A percentile compares a stretch with the other conserved stretches of the same genome.
phyloP scores from a whole-genome alignment of 2,888 invertebrate species.

The Agonopterix arenella region DNA sequence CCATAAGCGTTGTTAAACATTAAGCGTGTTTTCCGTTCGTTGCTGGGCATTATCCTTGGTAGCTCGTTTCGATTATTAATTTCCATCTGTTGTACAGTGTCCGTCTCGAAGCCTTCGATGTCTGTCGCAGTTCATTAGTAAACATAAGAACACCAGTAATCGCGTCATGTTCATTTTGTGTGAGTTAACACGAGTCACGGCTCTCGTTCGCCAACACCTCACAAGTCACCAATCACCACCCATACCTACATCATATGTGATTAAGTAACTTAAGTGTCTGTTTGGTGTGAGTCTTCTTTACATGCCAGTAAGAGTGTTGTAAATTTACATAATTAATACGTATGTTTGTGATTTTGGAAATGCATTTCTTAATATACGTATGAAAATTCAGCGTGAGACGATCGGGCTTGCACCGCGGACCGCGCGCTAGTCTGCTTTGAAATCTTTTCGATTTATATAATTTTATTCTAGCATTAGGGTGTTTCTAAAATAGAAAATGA shows the following conservation, averaged over 20 bases:
- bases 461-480: constrained; percentile 59
- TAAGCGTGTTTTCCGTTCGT: constrained; percentile 40
- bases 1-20: constrained; percentile 61
- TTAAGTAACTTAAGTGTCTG: constrained; percentile 51
- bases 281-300: constrained; percentile 68
- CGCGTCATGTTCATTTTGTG: constrained; percentile 15
- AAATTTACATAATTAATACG: constrained; percentile 49
- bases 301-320: constrained; percentile 63
- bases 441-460: constrained; percentile 44
- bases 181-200: constrained; percentile 7
- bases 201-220: constrained; percentile 25
- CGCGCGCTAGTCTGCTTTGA: constrained; percentile 54
- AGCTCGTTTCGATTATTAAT: constrained; percentile 16
- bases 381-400: constrained; percentile 46
- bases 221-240: constrained; percentile 37
- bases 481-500: constrained; percentile 47
- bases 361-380: constrained; percentile 72
- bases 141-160: constrained; percentile 24
- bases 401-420: constrained; percentile 68
- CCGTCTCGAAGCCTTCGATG: constrained; percentile 40
- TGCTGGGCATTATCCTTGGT: constrained; percentile 30
- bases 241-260: constrained; percentile 31
- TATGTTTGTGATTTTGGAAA: constrained; percentile 62
- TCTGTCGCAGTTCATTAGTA: constrained; percentile 18
- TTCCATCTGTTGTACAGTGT: constrained; percentile 32